Evolutionary conservation across 2,113 vertebrate species (phyloP).

Genomic region (Aegotheles bennettii): DNA sequence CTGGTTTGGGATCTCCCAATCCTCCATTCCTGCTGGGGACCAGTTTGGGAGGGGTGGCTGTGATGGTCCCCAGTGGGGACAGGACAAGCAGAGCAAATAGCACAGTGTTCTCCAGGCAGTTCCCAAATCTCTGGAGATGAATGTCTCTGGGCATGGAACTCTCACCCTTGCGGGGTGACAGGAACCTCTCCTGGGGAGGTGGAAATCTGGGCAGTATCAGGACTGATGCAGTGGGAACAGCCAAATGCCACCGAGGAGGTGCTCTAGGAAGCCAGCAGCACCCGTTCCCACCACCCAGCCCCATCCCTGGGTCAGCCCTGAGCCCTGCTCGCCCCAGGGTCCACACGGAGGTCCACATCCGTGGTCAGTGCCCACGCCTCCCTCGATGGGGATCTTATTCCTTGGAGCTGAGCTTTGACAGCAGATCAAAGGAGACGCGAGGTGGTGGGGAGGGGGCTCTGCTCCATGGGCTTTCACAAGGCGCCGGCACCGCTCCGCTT

Average conservation of each 20-base stretch:
- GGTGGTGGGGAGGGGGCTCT: neutral
- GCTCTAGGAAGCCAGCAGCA: neutral
- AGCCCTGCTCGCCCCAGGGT: neutral
- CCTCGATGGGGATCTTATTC: neutral
- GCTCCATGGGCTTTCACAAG: neutral
- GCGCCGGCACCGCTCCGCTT: neutral
- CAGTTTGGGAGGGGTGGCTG: neutral
- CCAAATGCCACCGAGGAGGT: neutral
- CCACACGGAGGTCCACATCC: fast-evolving
- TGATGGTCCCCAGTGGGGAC: neutral
- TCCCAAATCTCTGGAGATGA: neutral
- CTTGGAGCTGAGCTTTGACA: neutral
- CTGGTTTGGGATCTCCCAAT: neutral
- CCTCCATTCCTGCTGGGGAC: neutral
- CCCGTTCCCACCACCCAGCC: neutral
- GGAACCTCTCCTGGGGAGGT: neutral
- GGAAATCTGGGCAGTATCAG: neutral
- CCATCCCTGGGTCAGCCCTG: neutral
- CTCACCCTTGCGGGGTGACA: neutral
- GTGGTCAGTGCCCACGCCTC: neutral
- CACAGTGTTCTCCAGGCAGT: neutral
- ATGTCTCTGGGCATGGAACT: neutral
- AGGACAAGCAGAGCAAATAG: neutral
- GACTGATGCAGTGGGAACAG: fast-evolving
- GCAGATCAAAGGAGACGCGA: neutral